A percentile compares a stretch with the other conserved stretches of the same genome.
phyloP scores from a whole-genome alignment of 2,113 vertebrate species.

The Cricetomys ansorgei region DNA sequence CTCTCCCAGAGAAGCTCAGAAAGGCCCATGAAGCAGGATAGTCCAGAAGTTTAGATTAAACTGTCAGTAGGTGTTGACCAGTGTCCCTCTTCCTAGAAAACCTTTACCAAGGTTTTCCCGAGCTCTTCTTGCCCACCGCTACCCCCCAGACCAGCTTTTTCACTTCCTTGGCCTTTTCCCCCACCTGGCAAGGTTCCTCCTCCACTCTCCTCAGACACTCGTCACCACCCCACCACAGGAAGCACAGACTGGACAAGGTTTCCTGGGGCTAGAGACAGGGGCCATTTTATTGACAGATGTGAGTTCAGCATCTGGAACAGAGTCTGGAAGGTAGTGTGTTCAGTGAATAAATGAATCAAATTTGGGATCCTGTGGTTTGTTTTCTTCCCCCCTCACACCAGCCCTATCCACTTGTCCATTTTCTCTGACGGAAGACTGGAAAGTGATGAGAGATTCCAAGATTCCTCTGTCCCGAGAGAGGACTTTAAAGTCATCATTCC shows the following conservation, averaged over 20 bases:
- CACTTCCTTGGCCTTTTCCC: background rate
- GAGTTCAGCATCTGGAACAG: background rate
- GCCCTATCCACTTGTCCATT: background rate
- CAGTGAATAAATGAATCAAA: background rate
- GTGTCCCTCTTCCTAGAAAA: background rate
- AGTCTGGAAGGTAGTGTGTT: slow-evolving; percentile 24
- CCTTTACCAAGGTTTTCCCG: background rate
- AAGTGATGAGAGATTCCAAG: background rate
- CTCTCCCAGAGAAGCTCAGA: background rate
- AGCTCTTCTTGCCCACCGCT: background rate
- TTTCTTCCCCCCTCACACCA: background rate
- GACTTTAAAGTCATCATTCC: background rate
- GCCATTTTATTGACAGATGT: background rate
- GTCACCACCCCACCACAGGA: background rate
- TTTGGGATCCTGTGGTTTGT: background rate
- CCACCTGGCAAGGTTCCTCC: background rate
- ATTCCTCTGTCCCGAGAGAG: too few relatives aligned
- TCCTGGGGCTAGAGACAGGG: background rate
- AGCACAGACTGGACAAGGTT: background rate
- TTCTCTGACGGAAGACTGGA: background rate
- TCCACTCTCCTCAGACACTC: background rate
- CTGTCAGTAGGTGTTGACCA: background rate
- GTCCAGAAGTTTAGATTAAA: background rate
- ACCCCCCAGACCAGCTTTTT: background rate
- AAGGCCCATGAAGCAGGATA: background rate